These are phyloP conservation scores for Danio aesculapii DNA, from an alignment of 2,797 vertebrate species.

Conservation along the genomic window DNA sequence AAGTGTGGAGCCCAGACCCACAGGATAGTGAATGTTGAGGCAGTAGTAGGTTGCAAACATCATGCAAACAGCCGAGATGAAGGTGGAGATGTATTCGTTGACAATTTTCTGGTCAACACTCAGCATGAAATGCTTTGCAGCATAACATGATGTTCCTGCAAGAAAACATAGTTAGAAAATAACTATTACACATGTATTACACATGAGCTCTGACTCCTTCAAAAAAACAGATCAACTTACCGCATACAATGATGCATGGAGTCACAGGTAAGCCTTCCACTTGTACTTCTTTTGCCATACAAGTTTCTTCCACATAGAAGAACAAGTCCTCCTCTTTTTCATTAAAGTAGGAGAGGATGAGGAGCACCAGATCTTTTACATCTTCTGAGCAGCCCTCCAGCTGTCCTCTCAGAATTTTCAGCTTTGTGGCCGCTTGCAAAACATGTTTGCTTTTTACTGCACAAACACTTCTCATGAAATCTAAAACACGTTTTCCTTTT, in stretches of 20 bases:
- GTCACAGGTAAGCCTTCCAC: conserved; percentile 57
- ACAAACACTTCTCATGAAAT: conserved; percentile 49
- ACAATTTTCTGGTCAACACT: background rate
- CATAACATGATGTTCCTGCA: conserved; percentile 2
- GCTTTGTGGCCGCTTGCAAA: conserved; percentile 50
- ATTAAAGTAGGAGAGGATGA: conserved; percentile 55
- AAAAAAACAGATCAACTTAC: conserved; percentile 35
- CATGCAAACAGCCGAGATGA: background rate
- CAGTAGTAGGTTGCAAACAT: conserved; percentile 11
- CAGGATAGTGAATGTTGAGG: conserved; percentile 7
- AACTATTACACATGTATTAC: background rate
- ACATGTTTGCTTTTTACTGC: conserved; percentile 48
- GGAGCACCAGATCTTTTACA: conserved; percentile 49
- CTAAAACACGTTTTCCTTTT: conserved; percentile 54
- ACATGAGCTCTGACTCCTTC: background rate
- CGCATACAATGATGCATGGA: conserved; percentile 59
- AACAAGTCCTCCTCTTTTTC: conserved; percentile 60
- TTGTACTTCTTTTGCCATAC: conserved; percentile 46
- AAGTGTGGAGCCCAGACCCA: background rate
- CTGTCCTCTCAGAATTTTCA: too few relatives aligned
- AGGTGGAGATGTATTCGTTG: background rate
- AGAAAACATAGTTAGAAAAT: background rate
- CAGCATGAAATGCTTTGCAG: conserved; percentile 7
- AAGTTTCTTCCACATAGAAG: conserved; percentile 51
- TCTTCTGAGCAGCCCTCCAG: conserved; percentile 56